A percentile compares a stretch with the other conserved stretches of the same genome.
Evolutionary conservation across 2,888 invertebrate species (phyloP).

Genomic region (Willowsia nigromaculata): DNA sequence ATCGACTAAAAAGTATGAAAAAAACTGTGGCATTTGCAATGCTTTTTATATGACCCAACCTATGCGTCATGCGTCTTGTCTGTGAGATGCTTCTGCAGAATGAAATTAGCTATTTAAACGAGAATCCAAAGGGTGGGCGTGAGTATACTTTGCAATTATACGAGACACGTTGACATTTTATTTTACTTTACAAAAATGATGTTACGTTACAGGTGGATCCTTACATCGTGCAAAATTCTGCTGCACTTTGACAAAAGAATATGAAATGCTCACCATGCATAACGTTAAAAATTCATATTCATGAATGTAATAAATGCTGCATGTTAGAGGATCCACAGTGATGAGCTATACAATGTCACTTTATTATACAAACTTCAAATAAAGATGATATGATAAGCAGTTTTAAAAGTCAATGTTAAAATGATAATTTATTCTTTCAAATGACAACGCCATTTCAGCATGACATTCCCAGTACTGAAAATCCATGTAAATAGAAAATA

Average conservation of each 20-base stretch:
- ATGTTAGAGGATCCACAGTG: not conserved
- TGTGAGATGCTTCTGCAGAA: not conserved
- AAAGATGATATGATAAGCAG: not conserved
- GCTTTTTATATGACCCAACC: not conserved
- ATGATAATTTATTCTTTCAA: not conserved
- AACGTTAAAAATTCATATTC: too few species aligned
- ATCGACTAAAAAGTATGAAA: not conserved
- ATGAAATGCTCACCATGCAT: not conserved
- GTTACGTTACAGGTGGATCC: not conserved
- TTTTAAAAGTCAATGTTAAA: not conserved
- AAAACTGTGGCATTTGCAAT: not conserved
- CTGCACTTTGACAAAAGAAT: not conserved
- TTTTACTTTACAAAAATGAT: not conserved
- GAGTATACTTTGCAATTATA: not conserved
- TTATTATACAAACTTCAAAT: not conserved
- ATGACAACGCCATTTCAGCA: not conserved
- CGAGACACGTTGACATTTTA: constrained; percentile 15
- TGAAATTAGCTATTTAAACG: not conserved
- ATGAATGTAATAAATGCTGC: not conserved
- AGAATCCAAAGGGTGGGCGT: not conserved
- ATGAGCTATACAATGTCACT: not conserved
- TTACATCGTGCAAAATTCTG: not conserved
- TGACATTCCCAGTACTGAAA: not conserved
- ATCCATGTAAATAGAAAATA: not conserved
- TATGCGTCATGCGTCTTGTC: not conserved